Conservation (phyloP, 2,797 vertebrate genomes). For the Artibeus lituratus region DNA sequence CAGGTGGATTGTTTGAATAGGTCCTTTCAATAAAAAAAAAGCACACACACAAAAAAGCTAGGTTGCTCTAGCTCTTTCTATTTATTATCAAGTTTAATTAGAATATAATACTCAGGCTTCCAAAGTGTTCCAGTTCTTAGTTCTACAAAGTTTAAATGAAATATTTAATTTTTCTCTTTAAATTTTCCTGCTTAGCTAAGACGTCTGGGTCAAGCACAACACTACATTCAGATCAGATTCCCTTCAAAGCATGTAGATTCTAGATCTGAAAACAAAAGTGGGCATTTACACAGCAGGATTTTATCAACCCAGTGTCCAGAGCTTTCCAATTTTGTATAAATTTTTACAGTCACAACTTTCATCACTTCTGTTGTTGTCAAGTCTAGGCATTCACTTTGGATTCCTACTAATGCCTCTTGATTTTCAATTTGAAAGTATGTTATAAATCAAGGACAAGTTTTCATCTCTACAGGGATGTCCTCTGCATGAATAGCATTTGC, state of each 20-base stretch:
- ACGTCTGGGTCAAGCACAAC: background rate
- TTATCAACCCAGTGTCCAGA: background rate
- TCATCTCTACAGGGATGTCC: background rate
- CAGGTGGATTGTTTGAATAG: background rate
- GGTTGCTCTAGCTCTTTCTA: background rate
- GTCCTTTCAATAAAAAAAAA: background rate
- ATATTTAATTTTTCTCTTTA: conserved; percentile 16
- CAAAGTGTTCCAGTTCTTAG: background rate
- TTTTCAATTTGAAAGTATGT: background rate
- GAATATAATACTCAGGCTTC: conserved; percentile 1
- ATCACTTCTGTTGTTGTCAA: background rate
- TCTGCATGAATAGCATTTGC: background rate
- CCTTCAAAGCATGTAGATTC: background rate
- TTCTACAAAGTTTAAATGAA: background rate
- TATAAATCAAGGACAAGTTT: background rate
- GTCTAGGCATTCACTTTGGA: background rate
- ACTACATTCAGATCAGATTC: background rate
- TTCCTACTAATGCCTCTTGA: background rate
- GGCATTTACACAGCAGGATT: background rate
- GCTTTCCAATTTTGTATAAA: background rate
- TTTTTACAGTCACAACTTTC: background rate
- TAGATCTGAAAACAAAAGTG: background rate
- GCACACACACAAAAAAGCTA: background rate
- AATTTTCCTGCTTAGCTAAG: background rate
- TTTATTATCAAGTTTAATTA: conserved; percentile 35